Evolutionary conservation across 2,888 invertebrate species (phyloP).

Genomic region (Chesias legatella): DNA sequence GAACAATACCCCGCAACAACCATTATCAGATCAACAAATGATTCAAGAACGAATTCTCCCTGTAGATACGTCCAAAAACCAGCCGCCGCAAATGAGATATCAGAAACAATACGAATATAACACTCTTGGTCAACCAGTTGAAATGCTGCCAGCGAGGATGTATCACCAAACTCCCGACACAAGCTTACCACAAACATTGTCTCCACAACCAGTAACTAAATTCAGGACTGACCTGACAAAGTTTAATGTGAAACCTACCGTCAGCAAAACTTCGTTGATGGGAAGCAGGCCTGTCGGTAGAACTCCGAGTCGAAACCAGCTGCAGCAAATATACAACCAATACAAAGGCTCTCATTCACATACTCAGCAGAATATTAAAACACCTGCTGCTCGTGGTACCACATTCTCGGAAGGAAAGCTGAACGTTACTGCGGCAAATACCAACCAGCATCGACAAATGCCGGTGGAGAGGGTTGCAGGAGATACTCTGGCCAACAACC

Average conservation of each 20-base stretch:
- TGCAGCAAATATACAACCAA: slow-evolving; percentile 64
- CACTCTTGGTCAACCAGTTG: slow-evolving; percentile 65
- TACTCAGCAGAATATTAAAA: slow-evolving; percentile 54
- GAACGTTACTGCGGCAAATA: slow-evolving; percentile 31
- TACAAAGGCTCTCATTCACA: slow-evolving; percentile 66
- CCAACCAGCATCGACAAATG: slow-evolving; percentile 26
- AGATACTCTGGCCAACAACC: slow-evolving; percentile 49
- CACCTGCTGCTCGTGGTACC: slow-evolving; percentile 32
- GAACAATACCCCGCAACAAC: too few relatives aligned
- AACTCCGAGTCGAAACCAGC: slow-evolving; percentile 55
- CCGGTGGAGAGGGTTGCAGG: slow-evolving; percentile 60
- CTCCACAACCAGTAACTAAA: slow-evolving; percentile 44
- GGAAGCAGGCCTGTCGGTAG: slow-evolving; percentile 43
- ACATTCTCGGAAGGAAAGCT: slow-evolving; percentile 55
- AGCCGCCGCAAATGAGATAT: slow-evolving; percentile 25
- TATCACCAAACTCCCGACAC: slow-evolving; percentile 41
- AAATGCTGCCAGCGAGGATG: slow-evolving; percentile 48
- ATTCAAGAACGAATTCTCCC: slow-evolving; percentile 58
- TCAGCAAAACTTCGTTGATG: slow-evolving; percentile 64
- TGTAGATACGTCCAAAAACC: slow-evolving; percentile 44
- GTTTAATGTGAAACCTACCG: slow-evolving; percentile 56
- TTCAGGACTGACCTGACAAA: slow-evolving; percentile 29
- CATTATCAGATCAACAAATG: slow-evolving; percentile 25
- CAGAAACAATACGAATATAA: slow-evolving; percentile 47
- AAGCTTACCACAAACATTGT: slow-evolving; percentile 55